Evolutionary conservation across 2,797 vertebrate genomes (phyloP).

Genomic region (Sebastes cheni): DNA sequence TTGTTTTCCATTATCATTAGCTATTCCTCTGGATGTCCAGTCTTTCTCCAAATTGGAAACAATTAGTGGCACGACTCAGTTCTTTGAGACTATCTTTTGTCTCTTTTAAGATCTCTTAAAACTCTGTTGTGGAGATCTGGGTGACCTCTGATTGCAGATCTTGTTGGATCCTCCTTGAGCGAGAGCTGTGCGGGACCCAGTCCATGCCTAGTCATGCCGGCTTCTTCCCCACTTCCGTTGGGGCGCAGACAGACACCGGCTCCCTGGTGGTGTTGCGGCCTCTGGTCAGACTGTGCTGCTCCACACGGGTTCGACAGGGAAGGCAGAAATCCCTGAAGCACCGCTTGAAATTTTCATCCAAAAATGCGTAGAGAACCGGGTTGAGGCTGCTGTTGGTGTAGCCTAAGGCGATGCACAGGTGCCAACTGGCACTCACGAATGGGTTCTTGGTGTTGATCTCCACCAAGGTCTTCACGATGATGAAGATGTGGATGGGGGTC

Average conservation of each 20-base stretch:
- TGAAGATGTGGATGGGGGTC: constrained; percentile 98
- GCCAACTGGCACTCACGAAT: constrained; percentile 90
- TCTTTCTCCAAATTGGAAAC: constrained; percentile 3
- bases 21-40: not conserved
- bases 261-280: constrained; percentile 82
- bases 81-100: not conserved
- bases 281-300: constrained; percentile 81
- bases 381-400: constrained; percentile 98
- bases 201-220: constrained; percentile 88
- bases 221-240: constrained; percentile 79
- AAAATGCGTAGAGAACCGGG: constrained; percentile 92
- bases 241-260: constrained; percentile 85
- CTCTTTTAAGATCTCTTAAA: constrained; percentile 66
- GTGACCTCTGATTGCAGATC: constrained; percentile 84
- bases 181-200: constrained; percentile 75
- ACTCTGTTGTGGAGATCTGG: constrained; percentile 86
- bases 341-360: constrained; percentile 95
- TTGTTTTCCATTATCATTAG: not conserved
- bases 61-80: not conserved
- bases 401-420: constrained; percentile 94
- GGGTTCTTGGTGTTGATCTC: constrained; percentile 90
- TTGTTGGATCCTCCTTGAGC: constrained; percentile 66
- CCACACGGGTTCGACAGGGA: constrained; percentile 77
- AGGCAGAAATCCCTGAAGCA: constrained; percentile 94
- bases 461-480: constrained; percentile 94